These are phyloP conservation scores for Bubalus kerabau DNA, from an alignment of 2,113 vertebrate species.

Conservation along the genomic window DNA sequence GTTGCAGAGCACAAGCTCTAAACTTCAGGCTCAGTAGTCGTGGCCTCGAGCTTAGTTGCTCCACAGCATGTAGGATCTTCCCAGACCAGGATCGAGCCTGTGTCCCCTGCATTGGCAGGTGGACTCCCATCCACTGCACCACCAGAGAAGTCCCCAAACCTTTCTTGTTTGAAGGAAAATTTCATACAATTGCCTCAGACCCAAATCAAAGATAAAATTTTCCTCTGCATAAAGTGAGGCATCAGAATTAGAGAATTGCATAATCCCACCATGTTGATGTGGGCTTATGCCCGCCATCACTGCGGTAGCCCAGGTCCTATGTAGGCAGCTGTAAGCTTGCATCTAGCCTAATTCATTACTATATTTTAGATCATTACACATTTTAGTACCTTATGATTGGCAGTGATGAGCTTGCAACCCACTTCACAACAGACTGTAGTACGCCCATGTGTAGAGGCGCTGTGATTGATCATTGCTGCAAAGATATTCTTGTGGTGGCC, in stretches of 20 bases:
- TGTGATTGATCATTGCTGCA: fast-evolving
- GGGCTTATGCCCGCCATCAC: too few species aligned
- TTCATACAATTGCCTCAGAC: not conserved
- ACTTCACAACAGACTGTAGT: not conserved
- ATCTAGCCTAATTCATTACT: not conserved
- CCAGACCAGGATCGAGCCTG: not conserved
- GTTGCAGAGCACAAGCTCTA: not conserved
- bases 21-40: fast-evolving
- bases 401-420: not conserved
- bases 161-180: not conserved
- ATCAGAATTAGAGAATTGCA: not conserved
- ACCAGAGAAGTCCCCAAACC: not conserved
- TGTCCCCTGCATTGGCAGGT: not conserved
- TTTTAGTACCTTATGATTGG: not conserved
- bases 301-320: too few species aligned
- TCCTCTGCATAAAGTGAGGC: not conserved
- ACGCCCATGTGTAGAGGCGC: fast-evolving
- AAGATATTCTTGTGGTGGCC: not conserved
- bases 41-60: not conserved
- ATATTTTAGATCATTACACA: not conserved
- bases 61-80: not conserved
- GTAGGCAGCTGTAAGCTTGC: not conserved
- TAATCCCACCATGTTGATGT: not conserved
- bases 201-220: not conserved
- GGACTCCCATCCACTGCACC: not conserved